Base-by-base conservation (phyloP, 2,888 invertebrate genomes). In the Phasia obesa region DNA sequence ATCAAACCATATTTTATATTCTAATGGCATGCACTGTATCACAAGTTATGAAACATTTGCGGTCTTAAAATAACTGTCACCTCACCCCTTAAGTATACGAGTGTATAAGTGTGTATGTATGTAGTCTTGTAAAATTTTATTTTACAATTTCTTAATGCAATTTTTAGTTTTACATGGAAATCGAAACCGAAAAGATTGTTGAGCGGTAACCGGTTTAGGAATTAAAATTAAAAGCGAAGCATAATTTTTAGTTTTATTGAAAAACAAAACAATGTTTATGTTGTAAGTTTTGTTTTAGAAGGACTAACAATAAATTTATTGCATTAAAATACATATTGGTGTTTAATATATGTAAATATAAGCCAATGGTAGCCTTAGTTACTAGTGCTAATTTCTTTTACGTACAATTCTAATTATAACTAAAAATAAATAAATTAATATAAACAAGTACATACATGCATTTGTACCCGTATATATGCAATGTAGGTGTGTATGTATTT, bases 131-230 rank as follows among this genome's bases (percentile, higher is more conserved):
- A 21, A 2, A 44, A 21, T 74, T 42, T 67, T 27, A 38, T 60
- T 62, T 51, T 17, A 42, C 38, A 62, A 62, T 42, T 51, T 62
- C 23, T 47, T 47, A 62, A 21, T 62, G 62, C 5, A 75, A 65
- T 65, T 44, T 78, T 83, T 75, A 83, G 82, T 83, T 83, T 83
- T 65, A 70, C 51, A 60, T 55, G 55, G 75, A 71, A 55, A 59
- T 60, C 35, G 49, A 65, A 83, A 79, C 49, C 21, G 60, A 75
- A 60, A 71, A 70, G 75, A 79, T 71, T 78, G 49, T 74, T 38
- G 19, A 75, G 47, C 75, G 65, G 79, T 47, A 64, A 35, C 38
- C 11, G 25, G 9, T 44, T 44, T 21, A 53, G 23, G 3, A 44
- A 59, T 42, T n/a, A 59, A 47, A 55, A 53, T n/a, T n/a, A 49